Evolutionary conservation across 2,888 invertebrate species (phyloP).

Genomic region (Tipula vernalis): DNA sequence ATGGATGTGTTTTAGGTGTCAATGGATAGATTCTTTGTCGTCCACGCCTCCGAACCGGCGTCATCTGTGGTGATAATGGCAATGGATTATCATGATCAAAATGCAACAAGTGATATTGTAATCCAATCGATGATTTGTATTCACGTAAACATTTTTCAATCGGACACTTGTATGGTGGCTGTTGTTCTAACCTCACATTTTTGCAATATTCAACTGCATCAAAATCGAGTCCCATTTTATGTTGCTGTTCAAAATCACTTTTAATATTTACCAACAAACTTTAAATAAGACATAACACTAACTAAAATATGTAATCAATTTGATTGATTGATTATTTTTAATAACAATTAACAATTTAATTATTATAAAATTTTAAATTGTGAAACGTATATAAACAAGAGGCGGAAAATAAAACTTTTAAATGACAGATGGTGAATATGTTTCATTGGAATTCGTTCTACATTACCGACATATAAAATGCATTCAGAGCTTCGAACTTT

Average conservation of each 20-base stretch:
- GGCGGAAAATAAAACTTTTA: background rate
- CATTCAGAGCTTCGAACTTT: background rate
- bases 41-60: conserved; percentile 49
- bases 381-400: background rate
- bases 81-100: conserved; percentile 68
- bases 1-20: conserved; percentile 29
- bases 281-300: background rate
- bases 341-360: background rate
- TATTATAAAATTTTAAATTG: background rate
- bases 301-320: background rate
- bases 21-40: conserved; percentile 38
- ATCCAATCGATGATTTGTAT: conserved; percentile 74
- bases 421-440: background rate
- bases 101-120: conserved; percentile 75
- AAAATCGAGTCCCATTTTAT: conserved; percentile 64
- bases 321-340: background rate
- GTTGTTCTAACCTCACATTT: conserved; percentile 47
- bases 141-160: conserved; percentile 71
- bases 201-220: conserved; percentile 77
- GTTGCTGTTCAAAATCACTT: background rate
- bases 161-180: conserved; percentile 77
- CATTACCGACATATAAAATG: background rate
- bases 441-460: background rate
- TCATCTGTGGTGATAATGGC: conserved; percentile 47
- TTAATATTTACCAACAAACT: background rate